Evolutionary conservation across 2,888 invertebrate genomes (phyloP).

Genomic region (Alloplasta piceator): DNA sequence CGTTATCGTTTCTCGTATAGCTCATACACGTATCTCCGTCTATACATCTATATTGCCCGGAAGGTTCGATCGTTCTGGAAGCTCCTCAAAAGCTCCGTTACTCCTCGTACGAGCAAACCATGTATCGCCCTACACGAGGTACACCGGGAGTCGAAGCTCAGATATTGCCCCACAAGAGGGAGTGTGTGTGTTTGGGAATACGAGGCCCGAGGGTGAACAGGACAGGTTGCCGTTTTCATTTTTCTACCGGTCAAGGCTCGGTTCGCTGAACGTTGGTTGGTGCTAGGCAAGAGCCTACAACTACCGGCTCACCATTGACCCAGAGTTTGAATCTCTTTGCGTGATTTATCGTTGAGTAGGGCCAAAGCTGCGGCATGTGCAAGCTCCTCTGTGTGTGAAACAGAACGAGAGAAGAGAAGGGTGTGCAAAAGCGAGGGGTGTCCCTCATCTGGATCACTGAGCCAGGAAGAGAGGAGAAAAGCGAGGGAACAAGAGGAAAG

Average conservation of each 20-base stretch:
- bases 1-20: constrained; percentile 43
- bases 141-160: neutral
- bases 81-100: constrained; percentile 6
- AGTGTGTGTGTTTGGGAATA: neutral
- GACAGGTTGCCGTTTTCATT: constrained; percentile 11
- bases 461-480: constrained; percentile 26
- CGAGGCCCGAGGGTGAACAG: neutral
- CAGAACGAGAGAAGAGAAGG: constrained; percentile 12
- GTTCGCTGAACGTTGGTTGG: constrained; percentile 17
- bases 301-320: constrained; percentile 10
- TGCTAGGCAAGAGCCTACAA: constrained; percentile 11
- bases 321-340: constrained; percentile 17
- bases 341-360: constrained; percentile 50
- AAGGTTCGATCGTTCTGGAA: constrained; percentile 25
- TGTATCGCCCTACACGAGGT: constrained; percentile 1
- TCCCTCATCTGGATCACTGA: constrained; percentile 11
- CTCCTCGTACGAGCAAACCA: neutral
- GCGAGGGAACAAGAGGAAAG: constrained; percentile 9
- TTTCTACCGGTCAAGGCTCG: constrained; percentile 1
- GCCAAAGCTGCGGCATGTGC: neutral
- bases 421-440: constrained; percentile 43
- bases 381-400: neutral
- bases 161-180: neutral
- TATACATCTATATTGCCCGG: neutral
- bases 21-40: constrained; percentile 11